Evolutionary conservation across 2,797 vertebrate species (phyloP).

Genomic region (Tarsius wallacei): DNA sequence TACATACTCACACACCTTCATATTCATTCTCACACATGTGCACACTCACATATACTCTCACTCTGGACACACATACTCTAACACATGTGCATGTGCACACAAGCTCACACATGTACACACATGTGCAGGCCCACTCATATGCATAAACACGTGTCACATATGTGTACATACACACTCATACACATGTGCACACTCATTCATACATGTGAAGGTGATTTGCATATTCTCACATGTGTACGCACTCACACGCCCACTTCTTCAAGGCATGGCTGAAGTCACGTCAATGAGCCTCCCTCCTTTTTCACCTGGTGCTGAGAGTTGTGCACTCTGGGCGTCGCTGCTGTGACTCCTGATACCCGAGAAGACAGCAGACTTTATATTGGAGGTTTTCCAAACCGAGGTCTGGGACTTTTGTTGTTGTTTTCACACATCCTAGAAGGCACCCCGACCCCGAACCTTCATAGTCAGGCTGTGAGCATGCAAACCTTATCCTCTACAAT

Average conservation of each 20-base stretch:
- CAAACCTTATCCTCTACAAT: background rate
- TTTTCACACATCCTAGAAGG: background rate
- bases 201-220: background rate
- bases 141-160: too few species aligned
- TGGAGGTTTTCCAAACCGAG: slow-evolving; percentile 76
- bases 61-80: too few species aligned
- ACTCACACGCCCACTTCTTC: slow-evolving; percentile 80
- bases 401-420: background rate
- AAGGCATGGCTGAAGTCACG: slow-evolving; percentile 29
- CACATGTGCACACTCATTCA: too few species aligned
- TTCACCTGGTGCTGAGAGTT: slow-evolving; percentile 51
- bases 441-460: fast-evolving
- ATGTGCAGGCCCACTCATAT: too few species aligned
- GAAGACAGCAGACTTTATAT: slow-evolving; percentile 65
- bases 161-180: background rate
- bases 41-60: background rate
- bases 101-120: too few species aligned
- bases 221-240: background rate
- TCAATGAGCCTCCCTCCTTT: slow-evolving; percentile 74
- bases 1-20: too few species aligned
- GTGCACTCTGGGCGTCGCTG: slow-evolving; percentile 76
- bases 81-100: too few species aligned
- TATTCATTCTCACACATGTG: background rate
- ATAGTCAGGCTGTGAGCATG: background rate
- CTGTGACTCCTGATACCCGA: slow-evolving; percentile 78